Evolutionary conservation across 2,888 invertebrate species (phyloP).

Genomic region (Drepana falcataria): DNA sequence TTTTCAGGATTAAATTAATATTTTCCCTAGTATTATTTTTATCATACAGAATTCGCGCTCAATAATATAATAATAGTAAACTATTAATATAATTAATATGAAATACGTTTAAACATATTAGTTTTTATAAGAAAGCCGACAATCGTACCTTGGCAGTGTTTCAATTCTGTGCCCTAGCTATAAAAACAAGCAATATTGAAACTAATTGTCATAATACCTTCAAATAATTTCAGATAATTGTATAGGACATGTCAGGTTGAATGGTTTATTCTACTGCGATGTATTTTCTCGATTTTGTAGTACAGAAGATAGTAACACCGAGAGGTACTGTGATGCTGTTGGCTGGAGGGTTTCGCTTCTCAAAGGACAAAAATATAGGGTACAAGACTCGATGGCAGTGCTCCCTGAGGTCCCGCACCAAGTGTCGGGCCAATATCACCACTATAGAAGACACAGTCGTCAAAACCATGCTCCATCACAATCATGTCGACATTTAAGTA

Average conservation of each 20-base stretch:
- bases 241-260: background rate
- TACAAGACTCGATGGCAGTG: slow-evolving; percentile 43
- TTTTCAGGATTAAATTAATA: too few species aligned
- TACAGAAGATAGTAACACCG: slow-evolving; percentile 29
- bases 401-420: slow-evolving; percentile 28
- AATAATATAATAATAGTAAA: too few species aligned
- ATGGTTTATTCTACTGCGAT: background rate
- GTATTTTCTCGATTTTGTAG: slow-evolving; percentile 25
- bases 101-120: too few species aligned
- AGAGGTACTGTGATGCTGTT: slow-evolving; percentile 44
- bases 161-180: too few species aligned
- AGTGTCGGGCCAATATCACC: slow-evolving; percentile 37
- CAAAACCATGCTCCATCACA: slow-evolving; percentile 27
- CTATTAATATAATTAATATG: too few species aligned
- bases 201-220: too few species aligned
- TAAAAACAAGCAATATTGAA: too few species aligned
- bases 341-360: slow-evolving; percentile 40
- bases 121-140: too few species aligned
- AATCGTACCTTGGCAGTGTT: too few species aligned
- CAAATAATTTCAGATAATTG: background rate
- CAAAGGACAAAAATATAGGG: slow-evolving; percentile 21
- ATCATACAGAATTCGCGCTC: too few species aligned
- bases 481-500: slow-evolving; percentile 16
- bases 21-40: too few species aligned
- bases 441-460: slow-evolving; percentile 27